Conservation (phyloP, 2,113 vertebrate species). For the Aepyceros melampus region DNA sequence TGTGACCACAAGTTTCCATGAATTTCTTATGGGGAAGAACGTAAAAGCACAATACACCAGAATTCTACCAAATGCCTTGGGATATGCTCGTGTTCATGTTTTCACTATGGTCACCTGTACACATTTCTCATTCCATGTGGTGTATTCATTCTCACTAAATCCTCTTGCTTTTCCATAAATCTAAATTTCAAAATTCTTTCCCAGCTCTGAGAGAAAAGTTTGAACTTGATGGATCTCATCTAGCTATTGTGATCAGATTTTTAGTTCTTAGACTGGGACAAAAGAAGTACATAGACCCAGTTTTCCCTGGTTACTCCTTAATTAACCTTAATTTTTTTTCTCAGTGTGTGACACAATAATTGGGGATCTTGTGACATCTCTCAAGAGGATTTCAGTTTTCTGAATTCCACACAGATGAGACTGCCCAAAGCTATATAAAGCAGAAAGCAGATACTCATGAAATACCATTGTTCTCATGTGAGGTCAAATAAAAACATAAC, state of each 20-base stretch:
- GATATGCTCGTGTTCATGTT: neutral
- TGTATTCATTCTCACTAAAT: neutral
- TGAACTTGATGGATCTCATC: neutral
- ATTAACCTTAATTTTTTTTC: neutral
- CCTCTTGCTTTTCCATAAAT: constrained; percentile 9
- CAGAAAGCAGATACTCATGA: neutral
- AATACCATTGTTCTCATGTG: neutral
- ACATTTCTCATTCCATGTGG: neutral
- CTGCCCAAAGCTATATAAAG: neutral
- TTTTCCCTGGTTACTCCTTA: neutral
- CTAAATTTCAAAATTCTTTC: constrained; percentile 7
- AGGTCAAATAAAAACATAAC: neutral
- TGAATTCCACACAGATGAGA: neutral
- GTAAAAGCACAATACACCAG: neutral
- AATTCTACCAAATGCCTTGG: neutral
- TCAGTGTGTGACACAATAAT: neutral
- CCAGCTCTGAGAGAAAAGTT: neutral
- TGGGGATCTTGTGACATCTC: neutral
- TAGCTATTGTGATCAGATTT: neutral
- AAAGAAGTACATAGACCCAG: neutral
- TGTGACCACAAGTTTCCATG: neutral
- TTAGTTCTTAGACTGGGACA: neutral
- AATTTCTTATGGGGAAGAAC: neutral
- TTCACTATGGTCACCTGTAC: neutral
- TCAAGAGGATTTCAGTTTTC: neutral